These are phyloP conservation scores for Sphinx pinastri DNA, from an alignment of 2,888 invertebrate species.

Conservation along the genomic window DNA sequence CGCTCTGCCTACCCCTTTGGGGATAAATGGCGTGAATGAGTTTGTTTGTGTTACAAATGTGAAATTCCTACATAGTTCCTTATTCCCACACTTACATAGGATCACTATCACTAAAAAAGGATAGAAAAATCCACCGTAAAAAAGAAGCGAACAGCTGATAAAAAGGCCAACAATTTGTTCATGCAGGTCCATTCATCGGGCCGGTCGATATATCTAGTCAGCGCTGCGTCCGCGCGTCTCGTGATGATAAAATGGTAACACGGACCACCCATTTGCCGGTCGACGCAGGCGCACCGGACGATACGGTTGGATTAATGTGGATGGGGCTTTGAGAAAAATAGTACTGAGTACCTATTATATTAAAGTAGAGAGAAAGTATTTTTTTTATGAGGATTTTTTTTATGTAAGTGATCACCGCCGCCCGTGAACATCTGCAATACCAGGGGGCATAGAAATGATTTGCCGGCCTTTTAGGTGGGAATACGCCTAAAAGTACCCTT, in stretches of 20 bases:
- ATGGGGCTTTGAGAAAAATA: conserved; percentile 33
- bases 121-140: background rate
- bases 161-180: conserved; percentile 29
- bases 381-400: too few relatives aligned
- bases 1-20: too few relatives aligned
- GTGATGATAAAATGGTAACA: conserved; percentile 73
- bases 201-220: conserved; percentile 28
- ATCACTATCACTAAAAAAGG: background rate
- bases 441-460: too few relatives aligned
- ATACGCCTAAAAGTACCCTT: too few relatives aligned
- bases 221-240: conserved; percentile 35
- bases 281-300: conserved; percentile 48
- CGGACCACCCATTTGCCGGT: conserved; percentile 75
- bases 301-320: conserved; percentile 42
- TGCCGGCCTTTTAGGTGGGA: too few relatives aligned
- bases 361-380: too few relatives aligned
- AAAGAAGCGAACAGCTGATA: conserved; percentile 6
- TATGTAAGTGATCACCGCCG: too few relatives aligned
- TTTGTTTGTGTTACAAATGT: too few relatives aligned
- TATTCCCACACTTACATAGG: too few relatives aligned
- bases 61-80: too few relatives aligned
- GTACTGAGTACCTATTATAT: background rate
- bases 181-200: conserved; percentile 31
- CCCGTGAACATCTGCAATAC: too few relatives aligned
- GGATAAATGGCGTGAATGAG: too few relatives aligned